Conservation (phyloP, 2,888 invertebrate species). For the Diarsia brunnea region DNA sequence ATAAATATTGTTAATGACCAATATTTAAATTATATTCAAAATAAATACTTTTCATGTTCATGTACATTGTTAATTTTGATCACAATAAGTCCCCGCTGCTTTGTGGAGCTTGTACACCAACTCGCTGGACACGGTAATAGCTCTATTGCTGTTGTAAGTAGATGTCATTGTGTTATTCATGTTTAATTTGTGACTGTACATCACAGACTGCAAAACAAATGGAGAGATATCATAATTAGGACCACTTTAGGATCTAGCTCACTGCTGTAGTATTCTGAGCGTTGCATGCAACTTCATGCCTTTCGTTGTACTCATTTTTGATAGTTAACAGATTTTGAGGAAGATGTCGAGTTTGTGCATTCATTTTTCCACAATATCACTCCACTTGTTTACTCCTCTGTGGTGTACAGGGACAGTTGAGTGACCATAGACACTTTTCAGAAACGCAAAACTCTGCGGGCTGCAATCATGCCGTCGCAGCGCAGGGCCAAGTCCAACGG, state of each 20-base stretch:
- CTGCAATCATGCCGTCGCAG: constrained; percentile 94
- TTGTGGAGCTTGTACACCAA: constrained; percentile 73
- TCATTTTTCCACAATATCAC: constrained; percentile 26
- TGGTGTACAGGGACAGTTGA: constrained; percentile 35
- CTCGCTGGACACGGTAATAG: constrained; percentile 75
- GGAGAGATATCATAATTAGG: constrained; percentile 27
- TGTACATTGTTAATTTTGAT: constrained; percentile 83
- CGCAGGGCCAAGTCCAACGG: constrained; percentile 95
- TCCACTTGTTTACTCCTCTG: constrained; percentile 50
- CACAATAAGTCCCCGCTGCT: constrained; percentile 79
- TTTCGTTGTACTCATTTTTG: background rate
- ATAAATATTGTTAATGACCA: constrained; percentile 83
- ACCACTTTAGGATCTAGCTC: background rate
- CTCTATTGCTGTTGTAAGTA: constrained; percentile 84
- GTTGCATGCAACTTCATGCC: constrained; percentile 4
- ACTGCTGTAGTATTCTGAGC: background rate
- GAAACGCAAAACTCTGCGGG: constrained; percentile 97
- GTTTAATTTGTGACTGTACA: constrained; percentile 47
- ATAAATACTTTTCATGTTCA: constrained; percentile 85
- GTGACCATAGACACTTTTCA: constrained; percentile 84
- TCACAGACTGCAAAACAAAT: constrained; percentile 40
- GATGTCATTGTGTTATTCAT: constrained; percentile 67
- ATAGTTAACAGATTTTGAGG: background rate
- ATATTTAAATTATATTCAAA: constrained; percentile 77
- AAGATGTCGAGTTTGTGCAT: background rate